Conservation (phyloP, 2,797 vertebrate genomes). For the Octomys mimax region DNA sequence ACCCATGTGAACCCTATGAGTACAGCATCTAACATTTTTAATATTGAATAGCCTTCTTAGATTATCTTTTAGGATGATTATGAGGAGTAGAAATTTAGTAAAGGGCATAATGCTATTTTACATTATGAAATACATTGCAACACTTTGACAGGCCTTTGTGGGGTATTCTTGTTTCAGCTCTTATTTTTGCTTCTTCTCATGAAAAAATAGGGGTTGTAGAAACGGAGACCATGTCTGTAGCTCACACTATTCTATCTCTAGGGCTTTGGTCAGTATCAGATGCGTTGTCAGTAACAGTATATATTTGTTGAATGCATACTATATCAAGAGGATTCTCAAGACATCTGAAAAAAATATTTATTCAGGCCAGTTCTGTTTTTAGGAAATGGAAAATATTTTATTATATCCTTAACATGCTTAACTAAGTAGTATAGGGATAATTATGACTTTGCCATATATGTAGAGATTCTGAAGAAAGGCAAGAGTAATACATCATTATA, state of each 20-base stretch:
- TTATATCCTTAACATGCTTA: slow-evolving; percentile 8
- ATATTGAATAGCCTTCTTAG: not conserved
- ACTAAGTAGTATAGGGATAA: not conserved
- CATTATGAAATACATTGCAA: not conserved
- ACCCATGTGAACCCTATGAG: not conserved
- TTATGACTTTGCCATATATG: not conserved
- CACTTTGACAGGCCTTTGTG: not conserved
- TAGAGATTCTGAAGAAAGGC: not conserved
- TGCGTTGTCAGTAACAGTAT: not conserved
- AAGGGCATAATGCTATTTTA: not conserved
- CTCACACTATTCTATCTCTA: not conserved
- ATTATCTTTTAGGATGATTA: not conserved
- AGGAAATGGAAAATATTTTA: slow-evolving; percentile 9
- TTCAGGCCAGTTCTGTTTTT: not conserved
- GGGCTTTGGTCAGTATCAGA: not conserved
- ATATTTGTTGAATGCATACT: not conserved
- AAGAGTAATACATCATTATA: not conserved
- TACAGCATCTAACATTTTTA: not conserved
- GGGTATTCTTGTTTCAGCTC: not conserved
- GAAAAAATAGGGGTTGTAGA: not conserved
- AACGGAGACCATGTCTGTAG: not conserved
- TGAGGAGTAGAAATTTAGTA: not conserved
- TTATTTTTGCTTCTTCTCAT: not conserved
- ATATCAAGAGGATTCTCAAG: not conserved
- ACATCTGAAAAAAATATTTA: not conserved